Evolutionary conservation across 2,888 invertebrate genomes (phyloP).

Genomic region (Phania funesta): DNA sequence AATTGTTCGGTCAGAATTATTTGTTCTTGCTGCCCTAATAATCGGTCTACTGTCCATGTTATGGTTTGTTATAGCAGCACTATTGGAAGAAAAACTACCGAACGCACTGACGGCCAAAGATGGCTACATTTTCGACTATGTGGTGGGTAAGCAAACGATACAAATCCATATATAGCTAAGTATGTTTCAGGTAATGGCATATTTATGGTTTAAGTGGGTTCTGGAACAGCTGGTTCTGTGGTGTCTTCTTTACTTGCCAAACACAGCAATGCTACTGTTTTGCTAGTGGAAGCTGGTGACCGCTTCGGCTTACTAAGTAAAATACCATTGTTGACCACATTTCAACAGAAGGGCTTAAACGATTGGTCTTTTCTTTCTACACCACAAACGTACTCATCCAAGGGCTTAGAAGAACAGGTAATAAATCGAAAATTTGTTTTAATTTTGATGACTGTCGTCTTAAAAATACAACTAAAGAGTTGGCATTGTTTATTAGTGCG

Average conservation of each 20-base stretch:
- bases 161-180: not conserved
- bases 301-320: slow-evolving; percentile 85
- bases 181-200: not conserved
- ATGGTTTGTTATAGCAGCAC: slow-evolving; percentile 71
- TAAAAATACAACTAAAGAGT: too few species aligned
- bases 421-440: slow-evolving; percentile 22
- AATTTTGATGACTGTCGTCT: too few species aligned
- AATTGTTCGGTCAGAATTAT: slow-evolving; percentile 70
- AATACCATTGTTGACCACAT: slow-evolving; percentile 84
- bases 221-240: slow-evolving; percentile 87
- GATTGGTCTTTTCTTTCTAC: slow-evolving; percentile 86
- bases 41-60: slow-evolving; percentile 72
- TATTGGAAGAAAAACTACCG: slow-evolving; percentile 72
- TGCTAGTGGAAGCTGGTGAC: slow-evolving; percentile 87
- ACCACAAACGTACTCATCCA: slow-evolving; percentile 85
- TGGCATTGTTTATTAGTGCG: too few species aligned
- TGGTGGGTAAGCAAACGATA: slow-evolving; percentile 73
- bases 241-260: slow-evolving; percentile 85
- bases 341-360: slow-evolving; percentile 84
- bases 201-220: slow-evolving; percentile 82
- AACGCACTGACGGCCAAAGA: slow-evolving; percentile 70
- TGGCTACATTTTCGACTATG: slow-evolving; percentile 76
- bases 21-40: slow-evolving; percentile 69
- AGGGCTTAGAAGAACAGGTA: slow-evolving; percentile 84
- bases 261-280: slow-evolving; percentile 81